Conservation (phyloP, 1,140 invertebrate genomes). For the Apis cerana region DNA sequence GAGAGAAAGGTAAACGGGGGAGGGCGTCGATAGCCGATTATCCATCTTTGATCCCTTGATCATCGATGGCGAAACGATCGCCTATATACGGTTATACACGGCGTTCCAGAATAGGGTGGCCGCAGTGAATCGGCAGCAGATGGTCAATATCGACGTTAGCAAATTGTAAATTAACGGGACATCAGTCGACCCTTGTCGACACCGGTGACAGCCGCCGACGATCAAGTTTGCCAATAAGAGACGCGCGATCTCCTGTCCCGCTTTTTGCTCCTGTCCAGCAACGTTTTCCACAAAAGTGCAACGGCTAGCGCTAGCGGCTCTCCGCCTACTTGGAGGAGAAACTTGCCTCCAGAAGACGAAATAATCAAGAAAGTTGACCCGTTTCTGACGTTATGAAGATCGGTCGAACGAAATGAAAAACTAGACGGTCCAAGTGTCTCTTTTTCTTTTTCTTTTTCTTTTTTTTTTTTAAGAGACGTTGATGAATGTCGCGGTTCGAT, state of each 20-base stretch:
- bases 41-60: background rate
- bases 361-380: conserved; percentile 50
- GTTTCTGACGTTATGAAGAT: background rate
- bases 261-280: conserved; percentile 5
- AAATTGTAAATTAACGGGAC: conserved; percentile 76
- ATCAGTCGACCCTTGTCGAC: conserved; percentile 42
- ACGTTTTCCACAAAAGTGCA: background rate
- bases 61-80: conserved; percentile 13
- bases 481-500: too few species aligned
- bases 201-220: conserved; percentile 9
- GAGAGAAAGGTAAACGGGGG: background rate
- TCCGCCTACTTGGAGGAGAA: conserved; percentile 19
- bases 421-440: too few species aligned
- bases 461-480: too few species aligned
- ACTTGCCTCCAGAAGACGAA: background rate
- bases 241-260: conserved; percentile 57
- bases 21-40: background rate
- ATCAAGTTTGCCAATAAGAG: conserved; percentile 76
- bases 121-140: conserved; percentile 59
- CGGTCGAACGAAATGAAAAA: too few species aligned
- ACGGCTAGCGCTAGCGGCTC: too few species aligned
- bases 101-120: conserved; percentile 42
- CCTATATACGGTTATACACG: conserved; percentile 38
- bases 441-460: too few species aligned
- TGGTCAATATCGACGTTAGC: conserved; percentile 64